phyloP scores from a whole-genome alignment of 2,113 vertebrate species.

The Cynopterus brachyotis region DNA sequence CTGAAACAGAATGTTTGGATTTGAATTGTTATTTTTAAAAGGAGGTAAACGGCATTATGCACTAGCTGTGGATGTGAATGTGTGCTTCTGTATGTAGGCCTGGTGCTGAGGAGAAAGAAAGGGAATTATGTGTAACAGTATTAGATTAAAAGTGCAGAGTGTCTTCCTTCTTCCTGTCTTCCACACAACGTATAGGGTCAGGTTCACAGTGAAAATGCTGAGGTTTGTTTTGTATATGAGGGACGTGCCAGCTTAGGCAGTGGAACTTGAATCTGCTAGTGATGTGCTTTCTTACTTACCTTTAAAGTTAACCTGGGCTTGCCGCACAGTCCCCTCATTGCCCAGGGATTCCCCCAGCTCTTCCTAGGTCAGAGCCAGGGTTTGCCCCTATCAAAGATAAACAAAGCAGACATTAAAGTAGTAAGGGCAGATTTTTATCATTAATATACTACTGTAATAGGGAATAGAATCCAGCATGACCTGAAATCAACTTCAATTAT shows the following conservation, averaged over 20 bases:
- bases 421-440: neutral
- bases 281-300: neutral
- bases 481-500: neutral
- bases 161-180: neutral
- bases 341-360: neutral
- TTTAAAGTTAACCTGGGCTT: neutral
- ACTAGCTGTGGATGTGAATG: neutral
- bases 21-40: neutral
- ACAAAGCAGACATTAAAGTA: neutral
- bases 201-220: neutral
- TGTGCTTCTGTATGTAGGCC: neutral
- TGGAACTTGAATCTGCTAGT: neutral
- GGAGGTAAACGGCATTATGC: neutral
- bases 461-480: neutral
- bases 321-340: neutral
- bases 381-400: neutral
- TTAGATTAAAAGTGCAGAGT: neutral
- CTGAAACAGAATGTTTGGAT: neutral
- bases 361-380: neutral
- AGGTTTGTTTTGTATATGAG: neutral
- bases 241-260: neutral
- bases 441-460: neutral
- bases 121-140: neutral
- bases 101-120: neutral
- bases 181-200: neutral